Conservation (phyloP, 2,113 vertebrate species). For the Stomatorhinus ivindoensis region DNA sequence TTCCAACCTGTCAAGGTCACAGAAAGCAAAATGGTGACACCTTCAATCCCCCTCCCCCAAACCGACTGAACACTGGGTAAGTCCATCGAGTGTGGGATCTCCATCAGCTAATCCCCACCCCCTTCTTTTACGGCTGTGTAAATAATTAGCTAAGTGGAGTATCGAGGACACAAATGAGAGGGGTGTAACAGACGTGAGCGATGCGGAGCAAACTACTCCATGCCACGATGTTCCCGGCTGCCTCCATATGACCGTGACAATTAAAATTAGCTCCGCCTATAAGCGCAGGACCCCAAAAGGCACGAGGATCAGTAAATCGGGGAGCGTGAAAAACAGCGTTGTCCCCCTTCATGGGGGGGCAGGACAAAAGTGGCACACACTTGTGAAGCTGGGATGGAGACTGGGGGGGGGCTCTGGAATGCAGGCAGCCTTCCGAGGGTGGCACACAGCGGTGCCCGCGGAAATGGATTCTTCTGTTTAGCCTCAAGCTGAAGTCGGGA, state of each 20-base stretch:
- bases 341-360: not conserved
- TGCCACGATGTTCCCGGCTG: not conserved
- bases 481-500: constrained; percentile 8
- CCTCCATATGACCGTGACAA: not conserved
- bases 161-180: constrained; percentile 31
- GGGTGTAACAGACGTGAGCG: constrained; percentile 27
- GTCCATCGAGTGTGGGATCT: constrained; percentile 24
- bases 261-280: not conserved
- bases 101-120: constrained; percentile 27
- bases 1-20: not conserved
- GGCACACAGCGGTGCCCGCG: constrained; percentile 12
- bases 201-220: constrained; percentile 33
- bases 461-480: constrained; percentile 17
- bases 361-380: not conserved
- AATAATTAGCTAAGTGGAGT: constrained; percentile 51
- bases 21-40: not conserved
- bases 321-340: not conserved
- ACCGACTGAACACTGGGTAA: not conserved
- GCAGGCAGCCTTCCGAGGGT: constrained; percentile 7
- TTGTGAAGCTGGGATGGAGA: not conserved
- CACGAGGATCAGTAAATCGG: not conserved
- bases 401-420: not conserved
- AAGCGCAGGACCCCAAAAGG: not conserved
- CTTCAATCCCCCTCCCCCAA: not conserved
- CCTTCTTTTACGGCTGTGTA: constrained; percentile 47